These are phyloP conservation scores for Magallana gigas DNA, from an alignment of 1,140 invertebrate genomes.

Conservation along the genomic window DNA sequence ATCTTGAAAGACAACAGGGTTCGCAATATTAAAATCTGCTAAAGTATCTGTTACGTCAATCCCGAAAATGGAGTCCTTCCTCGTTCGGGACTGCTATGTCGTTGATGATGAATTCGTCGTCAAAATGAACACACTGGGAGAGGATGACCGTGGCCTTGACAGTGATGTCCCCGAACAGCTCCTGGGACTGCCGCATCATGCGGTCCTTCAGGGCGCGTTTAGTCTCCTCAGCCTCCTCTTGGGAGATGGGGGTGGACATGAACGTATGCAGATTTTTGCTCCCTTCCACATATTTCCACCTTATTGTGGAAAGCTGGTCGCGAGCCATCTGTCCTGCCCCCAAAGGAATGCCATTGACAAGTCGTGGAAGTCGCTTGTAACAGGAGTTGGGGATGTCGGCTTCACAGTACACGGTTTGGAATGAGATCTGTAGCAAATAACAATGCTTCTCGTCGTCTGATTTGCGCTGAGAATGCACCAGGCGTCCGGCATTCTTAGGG, in stretches of 20 bases:
- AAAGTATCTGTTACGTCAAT: slow-evolving; percentile 56
- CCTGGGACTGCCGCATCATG: slow-evolving; percentile 64
- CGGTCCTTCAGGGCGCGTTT: slow-evolving; percentile 64
- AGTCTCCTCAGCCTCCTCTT: slow-evolving; percentile 69
- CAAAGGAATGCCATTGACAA: slow-evolving; percentile 73
- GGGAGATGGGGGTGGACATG: slow-evolving; percentile 65
- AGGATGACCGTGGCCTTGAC: slow-evolving; percentile 68
- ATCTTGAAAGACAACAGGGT: slow-evolving; percentile 35
- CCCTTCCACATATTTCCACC: slow-evolving; percentile 71
- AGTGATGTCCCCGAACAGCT: slow-evolving; percentile 71
- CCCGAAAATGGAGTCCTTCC: slow-evolving; percentile 71
- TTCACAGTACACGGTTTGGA: slow-evolving; percentile 67
- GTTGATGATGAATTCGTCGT: slow-evolving; percentile 71
- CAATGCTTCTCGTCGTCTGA: slow-evolving; percentile 64
- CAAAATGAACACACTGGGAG: slow-evolving; percentile 68
- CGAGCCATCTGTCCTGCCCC: slow-evolving; percentile 68
- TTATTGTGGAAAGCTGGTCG: slow-evolving; percentile 63
- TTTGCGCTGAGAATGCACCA: slow-evolving; percentile 62
- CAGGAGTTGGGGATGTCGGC: slow-evolving; percentile 63
- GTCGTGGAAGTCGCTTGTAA: slow-evolving; percentile 67
- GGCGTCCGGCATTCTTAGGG: slow-evolving; percentile 58
- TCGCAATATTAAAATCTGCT: slow-evolving; percentile 9
- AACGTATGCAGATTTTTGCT: slow-evolving; percentile 63
- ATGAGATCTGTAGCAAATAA: slow-evolving; percentile 68
- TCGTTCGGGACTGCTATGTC: slow-evolving; percentile 69